Percentiles rank a stretch among this genome's conserved stretches.
Evolutionary conservation across 2,113 vertebrate species (phyloP).

Genomic region (Epinephelus cyanopodus): DNA sequence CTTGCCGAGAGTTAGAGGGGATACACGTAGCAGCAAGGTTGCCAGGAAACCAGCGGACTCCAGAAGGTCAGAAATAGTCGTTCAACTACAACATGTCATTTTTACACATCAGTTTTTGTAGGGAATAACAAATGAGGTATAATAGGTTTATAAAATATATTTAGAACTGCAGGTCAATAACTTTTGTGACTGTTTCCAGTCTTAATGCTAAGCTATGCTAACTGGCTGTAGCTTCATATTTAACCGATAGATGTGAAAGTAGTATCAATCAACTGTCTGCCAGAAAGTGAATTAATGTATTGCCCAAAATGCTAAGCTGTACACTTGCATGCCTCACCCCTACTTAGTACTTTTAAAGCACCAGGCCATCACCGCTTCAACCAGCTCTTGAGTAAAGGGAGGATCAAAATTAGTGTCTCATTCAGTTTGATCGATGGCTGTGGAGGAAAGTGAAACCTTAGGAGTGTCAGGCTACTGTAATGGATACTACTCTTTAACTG

Average conservation of each 20-base stretch:
- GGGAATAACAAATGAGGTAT: not conserved
- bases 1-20: no score
- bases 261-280: not conserved
- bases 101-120: not conserved
- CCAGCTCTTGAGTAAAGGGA: no score
- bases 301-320: not conserved
- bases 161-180: not conserved
- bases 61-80: not conserved
- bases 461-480: not conserved
- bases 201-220: not conserved
- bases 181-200: not conserved
- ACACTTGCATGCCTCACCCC: not conserved
- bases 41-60: not conserved
- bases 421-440: not conserved
- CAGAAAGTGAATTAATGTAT: not conserved
- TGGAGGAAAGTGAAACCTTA: not conserved
- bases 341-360: not conserved
- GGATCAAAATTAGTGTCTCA: not conserved
- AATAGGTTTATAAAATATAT: not conserved
- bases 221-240: not conserved
- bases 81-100: not conserved
- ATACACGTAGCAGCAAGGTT: not conserved
- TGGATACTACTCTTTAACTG: not conserved
- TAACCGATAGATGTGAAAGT: not conserved
- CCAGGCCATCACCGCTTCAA: not conserved